phyloP scores from a whole-genome alignment of 2,888 invertebrate genomes.

The Clunio marinus region DNA sequence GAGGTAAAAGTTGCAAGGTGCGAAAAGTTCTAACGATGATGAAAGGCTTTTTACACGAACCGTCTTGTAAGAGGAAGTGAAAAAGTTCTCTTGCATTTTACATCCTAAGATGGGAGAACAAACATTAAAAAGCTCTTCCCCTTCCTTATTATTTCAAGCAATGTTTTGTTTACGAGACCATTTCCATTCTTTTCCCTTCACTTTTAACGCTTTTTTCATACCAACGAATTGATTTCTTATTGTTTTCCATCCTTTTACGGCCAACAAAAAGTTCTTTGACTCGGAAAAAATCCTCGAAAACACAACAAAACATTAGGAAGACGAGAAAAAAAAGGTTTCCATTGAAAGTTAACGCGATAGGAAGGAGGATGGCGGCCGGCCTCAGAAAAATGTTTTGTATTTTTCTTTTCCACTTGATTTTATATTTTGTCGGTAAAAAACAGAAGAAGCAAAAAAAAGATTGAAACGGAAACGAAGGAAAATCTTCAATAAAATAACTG shows the following conservation, averaged over 20 bases:
- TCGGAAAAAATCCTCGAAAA: background rate
- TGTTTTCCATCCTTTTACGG: slow-evolving; percentile 13
- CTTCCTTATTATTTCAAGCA: background rate
- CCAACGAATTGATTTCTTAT: slow-evolving; percentile 19
- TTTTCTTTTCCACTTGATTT: slow-evolving; percentile 15
- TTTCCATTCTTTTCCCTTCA: background rate
- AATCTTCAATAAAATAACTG: background rate
- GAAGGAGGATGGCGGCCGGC: background rate
- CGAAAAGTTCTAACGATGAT: background rate
- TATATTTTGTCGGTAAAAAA: background rate
- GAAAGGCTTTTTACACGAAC: background rate
- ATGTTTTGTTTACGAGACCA: slow-evolving; percentile 23
- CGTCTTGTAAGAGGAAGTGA: background rate
- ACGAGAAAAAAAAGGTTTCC: background rate
- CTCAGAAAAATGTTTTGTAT: too few relatives aligned
- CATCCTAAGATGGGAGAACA: background rate
- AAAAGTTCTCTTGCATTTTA: background rate
- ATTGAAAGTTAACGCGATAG: background rate
- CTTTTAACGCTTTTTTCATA: background rate
- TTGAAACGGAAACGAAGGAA: slow-evolving; percentile 1
- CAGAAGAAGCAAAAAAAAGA: background rate
- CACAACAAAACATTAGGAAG: too few relatives aligned
- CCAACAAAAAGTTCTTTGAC: background rate
- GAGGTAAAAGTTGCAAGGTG: background rate
- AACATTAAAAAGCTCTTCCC: slow-evolving; percentile 1